Percentiles rank a stretch among this genome's conserved stretches.
These are phyloP conservation scores for Oreochromis niloticus DNA, from an alignment of 2,113 vertebrate genomes.

Conservation along the genomic window DNA sequence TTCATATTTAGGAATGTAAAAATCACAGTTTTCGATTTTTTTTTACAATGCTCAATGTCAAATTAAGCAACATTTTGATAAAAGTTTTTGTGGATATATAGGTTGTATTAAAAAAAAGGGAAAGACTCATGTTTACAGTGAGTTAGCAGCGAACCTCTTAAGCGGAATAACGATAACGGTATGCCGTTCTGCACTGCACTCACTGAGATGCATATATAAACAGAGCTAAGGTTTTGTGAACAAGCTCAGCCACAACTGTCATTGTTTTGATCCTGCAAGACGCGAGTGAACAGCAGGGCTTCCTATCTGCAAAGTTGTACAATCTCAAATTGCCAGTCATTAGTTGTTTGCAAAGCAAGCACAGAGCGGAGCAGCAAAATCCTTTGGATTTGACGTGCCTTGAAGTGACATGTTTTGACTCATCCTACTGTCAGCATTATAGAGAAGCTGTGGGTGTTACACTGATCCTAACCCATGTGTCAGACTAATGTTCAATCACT, in stretches of 20 bases:
- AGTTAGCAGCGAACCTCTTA: not conserved
- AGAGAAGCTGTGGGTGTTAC: not conserved
- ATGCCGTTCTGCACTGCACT: not conserved
- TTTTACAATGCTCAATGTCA: not conserved
- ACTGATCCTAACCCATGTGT: not conserved
- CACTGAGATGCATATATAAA: not conserved
- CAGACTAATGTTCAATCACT: not conserved
- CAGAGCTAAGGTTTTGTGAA: not conserved
- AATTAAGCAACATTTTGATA: not conserved
- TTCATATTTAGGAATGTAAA: not conserved
- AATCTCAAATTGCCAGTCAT: constrained; percentile 16
- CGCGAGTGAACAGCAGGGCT: constrained; percentile 14
- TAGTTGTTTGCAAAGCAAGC: constrained; percentile 20
- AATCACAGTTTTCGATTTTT: fast-evolving
- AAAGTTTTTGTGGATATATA: not conserved
- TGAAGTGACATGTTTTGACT: constrained; percentile 19
- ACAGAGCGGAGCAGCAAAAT: not conserved
- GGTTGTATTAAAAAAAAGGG: not conserved
- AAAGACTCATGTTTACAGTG: not conserved
- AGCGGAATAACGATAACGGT: not conserved
- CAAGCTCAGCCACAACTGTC: not conserved
- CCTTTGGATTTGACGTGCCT: constrained; percentile 17
- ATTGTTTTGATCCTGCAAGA: constrained; percentile 4
- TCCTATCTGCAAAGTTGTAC: constrained; percentile 12
- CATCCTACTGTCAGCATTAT: not conserved